Base-by-base conservation (phyloP, 2,888 invertebrate genomes). In the Arctia plantaginis region DNA sequence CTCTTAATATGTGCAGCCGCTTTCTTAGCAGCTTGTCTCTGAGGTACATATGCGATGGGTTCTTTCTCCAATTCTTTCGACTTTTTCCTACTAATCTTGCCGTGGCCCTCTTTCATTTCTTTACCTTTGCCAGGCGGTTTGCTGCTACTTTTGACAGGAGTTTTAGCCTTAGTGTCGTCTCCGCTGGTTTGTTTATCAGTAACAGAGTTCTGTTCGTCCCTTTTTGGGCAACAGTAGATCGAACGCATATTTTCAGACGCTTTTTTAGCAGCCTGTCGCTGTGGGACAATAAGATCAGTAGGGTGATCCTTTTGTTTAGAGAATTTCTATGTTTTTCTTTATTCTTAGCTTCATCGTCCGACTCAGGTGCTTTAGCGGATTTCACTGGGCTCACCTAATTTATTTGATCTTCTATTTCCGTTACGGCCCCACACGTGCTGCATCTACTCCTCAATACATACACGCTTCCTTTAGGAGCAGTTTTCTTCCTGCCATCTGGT, bases 1-100 rank as follows among this genome's bases (percentile, higher is more conserved):
- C 98, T 98, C 90, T 98, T 98, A 73, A 98, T 98, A 88, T 98
- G 98, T 86, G 98, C 98, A 1, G 98, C 98, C 0, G 98, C 98
- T 90, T 98, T 98, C 90, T 98, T 98, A 20, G 98, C 98, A 1
- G 98, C 98, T 92, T 98, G 98, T 77, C 98, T 95, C 90, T 99
- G 98, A 1, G 98, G 98, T 35, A 99, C 98, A 90, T 98, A 98
- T 0, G 98, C 97, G 65, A 98, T 96, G 68, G 97, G 96, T 84
- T 97, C 97, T 86, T 97, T 97, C 47, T 97, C 97, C 7, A 94
- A 88, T 76, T 97, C 97, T 88, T 97, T 97, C 3, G 92, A 90
- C 78, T 91, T 92, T 85, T 92, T 95, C 90, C 88, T 96, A 86
- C 97, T 96, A 47, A 92, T 85, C 92, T 96, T 94, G 51, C 87